phyloP scores from a whole-genome alignment of 2,888 invertebrate species.

The Drosophila antonietae region DNA sequence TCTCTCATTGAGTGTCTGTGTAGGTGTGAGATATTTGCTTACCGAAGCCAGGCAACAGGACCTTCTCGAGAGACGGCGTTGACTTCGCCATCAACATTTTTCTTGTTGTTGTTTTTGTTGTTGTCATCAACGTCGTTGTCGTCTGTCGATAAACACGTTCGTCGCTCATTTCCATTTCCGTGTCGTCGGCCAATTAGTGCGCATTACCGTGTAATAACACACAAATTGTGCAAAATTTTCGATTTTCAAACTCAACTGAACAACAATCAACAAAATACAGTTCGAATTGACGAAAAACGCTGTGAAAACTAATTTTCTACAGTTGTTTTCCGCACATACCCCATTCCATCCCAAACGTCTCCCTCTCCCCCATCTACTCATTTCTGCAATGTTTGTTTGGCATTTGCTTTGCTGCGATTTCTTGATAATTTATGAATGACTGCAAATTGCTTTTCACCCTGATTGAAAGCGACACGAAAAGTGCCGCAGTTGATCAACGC shows the following conservation, averaged over 20 bases:
- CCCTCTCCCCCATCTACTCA: too few relatives aligned
- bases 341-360: too few relatives aligned
- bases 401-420: conserved; percentile 65
- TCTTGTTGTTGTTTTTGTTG: conserved; percentile 23
- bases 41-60: conserved; percentile 53
- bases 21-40: conserved; percentile 39
- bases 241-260: conserved; percentile 58
- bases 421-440: conserved; percentile 76
- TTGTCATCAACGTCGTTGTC: conserved; percentile 24
- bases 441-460: conserved; percentile 66
- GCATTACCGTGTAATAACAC: conserved; percentile 66
- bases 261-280: conserved; percentile 48
- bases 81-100: conserved; percentile 30
- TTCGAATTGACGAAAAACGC: conserved; percentile 43
- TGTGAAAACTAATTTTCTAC: conserved; percentile 68
- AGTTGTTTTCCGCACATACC: conserved; percentile 12
- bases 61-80: conserved; percentile 45
- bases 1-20: neutral
- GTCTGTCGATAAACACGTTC: conserved; percentile 53
- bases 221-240: conserved; percentile 59
- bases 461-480: conserved; percentile 77
- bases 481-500: conserved; percentile 53
- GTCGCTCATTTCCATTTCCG: conserved; percentile 70
- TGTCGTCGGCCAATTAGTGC: conserved; percentile 72
- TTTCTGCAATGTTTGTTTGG: conserved; percentile 29